Conservation (phyloP, 1,140 invertebrate genomes). For the Zaprionus taronus region DNA sequence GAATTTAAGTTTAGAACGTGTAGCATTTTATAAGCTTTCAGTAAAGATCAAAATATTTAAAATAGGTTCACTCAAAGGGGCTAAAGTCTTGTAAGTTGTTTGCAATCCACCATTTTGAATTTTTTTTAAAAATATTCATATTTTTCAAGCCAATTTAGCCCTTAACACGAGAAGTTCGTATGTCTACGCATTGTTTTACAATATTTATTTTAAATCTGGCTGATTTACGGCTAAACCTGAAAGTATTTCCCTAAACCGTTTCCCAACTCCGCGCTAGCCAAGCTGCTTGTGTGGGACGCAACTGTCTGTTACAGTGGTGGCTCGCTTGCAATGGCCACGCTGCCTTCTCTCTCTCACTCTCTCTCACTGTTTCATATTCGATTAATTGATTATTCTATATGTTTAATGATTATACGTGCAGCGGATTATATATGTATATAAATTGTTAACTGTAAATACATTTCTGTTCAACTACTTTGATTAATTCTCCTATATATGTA, state of each 20-base stretch:
- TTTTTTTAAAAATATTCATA: too few relatives aligned
- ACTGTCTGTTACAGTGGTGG: conserved; percentile 8
- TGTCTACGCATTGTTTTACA: too few relatives aligned
- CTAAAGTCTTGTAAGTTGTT: too few relatives aligned
- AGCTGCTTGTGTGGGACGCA: background rate
- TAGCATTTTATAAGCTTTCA: too few relatives aligned
- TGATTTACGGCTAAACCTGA: too few relatives aligned
- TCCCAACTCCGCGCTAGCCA: background rate
- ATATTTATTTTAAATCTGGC: too few relatives aligned
- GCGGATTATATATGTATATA: background rate
- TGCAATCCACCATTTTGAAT: too few relatives aligned
- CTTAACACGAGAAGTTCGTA: too few relatives aligned
- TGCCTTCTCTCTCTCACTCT: background rate
- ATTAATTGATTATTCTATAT: background rate
- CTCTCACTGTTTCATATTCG: background rate
- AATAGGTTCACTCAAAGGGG: too few relatives aligned
- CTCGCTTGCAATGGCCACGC: background rate
- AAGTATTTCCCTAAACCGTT: background rate
- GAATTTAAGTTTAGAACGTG: too few relatives aligned
- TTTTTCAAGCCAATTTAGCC: too few relatives aligned
- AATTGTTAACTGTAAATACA: background rate
- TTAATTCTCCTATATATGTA: background rate
- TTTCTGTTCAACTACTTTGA: background rate
- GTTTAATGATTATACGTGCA: conserved; percentile 2
- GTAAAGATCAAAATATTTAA: too few relatives aligned